Percentiles rank a stretch among this genome's conserved stretches.
phyloP scores from a whole-genome alignment of 2,797 vertebrate genomes.

The Falco novaeseelandiae region DNA sequence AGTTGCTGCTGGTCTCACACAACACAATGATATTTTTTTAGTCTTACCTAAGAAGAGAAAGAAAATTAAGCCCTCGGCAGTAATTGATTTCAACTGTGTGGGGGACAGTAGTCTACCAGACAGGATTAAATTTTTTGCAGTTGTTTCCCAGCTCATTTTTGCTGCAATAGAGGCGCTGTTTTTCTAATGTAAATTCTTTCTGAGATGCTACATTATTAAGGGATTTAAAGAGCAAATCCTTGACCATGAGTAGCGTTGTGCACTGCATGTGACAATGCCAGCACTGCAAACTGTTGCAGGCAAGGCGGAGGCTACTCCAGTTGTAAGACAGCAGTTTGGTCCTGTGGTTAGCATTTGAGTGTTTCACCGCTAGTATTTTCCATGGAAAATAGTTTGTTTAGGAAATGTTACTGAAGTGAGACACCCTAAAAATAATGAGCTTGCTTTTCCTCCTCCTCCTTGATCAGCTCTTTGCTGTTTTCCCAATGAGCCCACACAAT shows the following conservation, averaged over 20 bases:
- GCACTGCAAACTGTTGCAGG: not conserved
- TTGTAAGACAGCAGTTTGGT: not conserved
- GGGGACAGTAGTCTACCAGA: not conserved
- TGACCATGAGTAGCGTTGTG: not conserved
- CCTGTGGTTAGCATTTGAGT: not conserved
- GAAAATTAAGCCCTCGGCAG: not conserved
- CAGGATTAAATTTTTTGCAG: not conserved
- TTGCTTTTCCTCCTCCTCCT: not conserved
- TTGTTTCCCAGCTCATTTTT: slow-evolving; percentile 7
- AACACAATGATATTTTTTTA: not conserved
- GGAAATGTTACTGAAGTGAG: not conserved
- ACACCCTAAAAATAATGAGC: not conserved
- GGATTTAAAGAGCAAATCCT: not conserved
- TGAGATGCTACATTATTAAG: not conserved
- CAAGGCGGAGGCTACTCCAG: not conserved
- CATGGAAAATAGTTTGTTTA: not conserved
- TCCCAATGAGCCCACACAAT: not conserved
- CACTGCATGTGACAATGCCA: not conserved
- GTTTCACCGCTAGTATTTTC: not conserved
- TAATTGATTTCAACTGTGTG: not conserved
- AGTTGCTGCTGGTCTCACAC: not conserved
- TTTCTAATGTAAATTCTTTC: not conserved
- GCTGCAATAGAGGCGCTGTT: not conserved
- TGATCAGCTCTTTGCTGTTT: not conserved
- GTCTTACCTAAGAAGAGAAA: not conserved